Evolutionary conservation across 1,140 invertebrate species (phyloP), one percentile per base, ranked within the genome.

Genomic region (Sesamia nonagrioides): DNA sequence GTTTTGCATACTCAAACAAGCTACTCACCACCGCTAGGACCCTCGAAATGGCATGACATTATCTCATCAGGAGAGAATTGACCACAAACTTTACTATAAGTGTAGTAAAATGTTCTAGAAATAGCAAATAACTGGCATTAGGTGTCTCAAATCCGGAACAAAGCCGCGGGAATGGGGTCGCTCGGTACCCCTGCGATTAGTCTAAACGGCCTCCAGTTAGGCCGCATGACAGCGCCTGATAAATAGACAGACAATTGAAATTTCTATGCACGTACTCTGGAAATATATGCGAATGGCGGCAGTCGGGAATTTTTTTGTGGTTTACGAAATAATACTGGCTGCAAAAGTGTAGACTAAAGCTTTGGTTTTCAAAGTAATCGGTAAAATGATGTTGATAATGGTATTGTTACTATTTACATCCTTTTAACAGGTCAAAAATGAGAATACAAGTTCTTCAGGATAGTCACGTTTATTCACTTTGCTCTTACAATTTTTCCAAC

Each of bases 111-210:
- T 21, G 66, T 11, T 69, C 40, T 8, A 42, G 1, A 48, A 68
- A 69, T 69, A 42, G 66, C 66, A 48, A 69, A 69, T 69, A 69
- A 69, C 42, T 33, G 66, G 66, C 66, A 69, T 69, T 69, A 69
- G 18, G 52, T 18, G 66, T 69, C 66, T 69, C 18, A 69, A 69
- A 69, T 69, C 66, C 42, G 66, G 42, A 69, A 50, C 42, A 48
- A 69, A 69, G 66, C 42, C 66, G 13, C 66, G 13, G 33, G 66
- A 69, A 69, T 50, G 42, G 66, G 66, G 66, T 48, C 66, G 66
- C 42, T 69, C 66, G n/a, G 27, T 33, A 33, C 11, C 18, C 40
- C 66, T 13, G 66, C 66, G 42, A 69, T 69, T 69, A 69, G 66
- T 69, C 42, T 48, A 45, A 69, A 69, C 66, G 42, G 21, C 66